Base-by-base conservation (phyloP, 1,140 invertebrate species). In the Listronotus oregonensis region DNA sequence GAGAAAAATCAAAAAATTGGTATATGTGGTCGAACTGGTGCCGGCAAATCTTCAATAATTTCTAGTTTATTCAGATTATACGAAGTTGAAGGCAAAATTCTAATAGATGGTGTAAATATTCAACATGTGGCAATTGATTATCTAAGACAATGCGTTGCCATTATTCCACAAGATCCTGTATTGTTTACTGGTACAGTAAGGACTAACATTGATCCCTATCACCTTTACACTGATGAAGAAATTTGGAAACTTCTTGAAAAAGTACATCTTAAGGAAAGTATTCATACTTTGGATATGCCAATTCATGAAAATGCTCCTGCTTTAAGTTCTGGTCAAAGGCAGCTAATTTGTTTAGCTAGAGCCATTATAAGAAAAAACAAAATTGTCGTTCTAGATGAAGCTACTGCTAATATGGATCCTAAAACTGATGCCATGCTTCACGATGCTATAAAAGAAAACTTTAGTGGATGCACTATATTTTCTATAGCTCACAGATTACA, bases 401-500 rank as follows among this genome's bases (percentile, higher is more conserved):
- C 87, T 6, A 89, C 88, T 0, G 87, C 87, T 10, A 89, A 89
- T 72, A 85, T 89, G 21, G 87, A 90, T 79, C 84, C 85, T 54
- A 82, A 86, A 82, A 93, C 85, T 8, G 87, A 85, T 84, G 87
- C 79, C 79, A 85, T 86, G 44, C 90, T 84, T 69, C 89, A 92
- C 76, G 80, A 82, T n/a, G 90, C 89, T 34, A 89, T 92, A 61
- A 81, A 87, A 63, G 85, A 81, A 44, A 44, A 93, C 90, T 0
- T 89, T 94, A 31, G 89, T 94, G 85, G 90, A 94, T 73, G 88
- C 85, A 61, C 43, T 44, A 18, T 44, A 44, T n/a, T 18, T 18
- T 44, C 17, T n/a, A 92, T 95, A 65, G 93, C 93, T 31, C 93
- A 96, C 81, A 84, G 90, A 59, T 79, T 93, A n/a, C 87, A 92